phyloP scores from a whole-genome alignment of 2,888 invertebrate species.

The Brachynemurus nebulosus region DNA sequence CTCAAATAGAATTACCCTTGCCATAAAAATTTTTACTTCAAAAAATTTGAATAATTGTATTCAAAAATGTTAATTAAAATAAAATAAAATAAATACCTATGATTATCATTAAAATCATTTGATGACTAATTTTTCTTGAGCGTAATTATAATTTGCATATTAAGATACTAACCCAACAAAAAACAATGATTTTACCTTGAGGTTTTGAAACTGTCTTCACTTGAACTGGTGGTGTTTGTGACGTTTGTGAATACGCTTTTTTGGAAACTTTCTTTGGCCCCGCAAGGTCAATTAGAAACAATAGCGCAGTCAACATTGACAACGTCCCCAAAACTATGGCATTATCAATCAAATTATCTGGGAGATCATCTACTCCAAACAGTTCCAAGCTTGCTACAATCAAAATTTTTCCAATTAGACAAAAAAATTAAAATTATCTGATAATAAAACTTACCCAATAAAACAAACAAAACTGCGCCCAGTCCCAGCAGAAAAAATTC shows the following conservation, averaged over 20 bases:
- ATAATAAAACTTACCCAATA: conserved; percentile 37
- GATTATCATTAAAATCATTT: too few relatives aligned
- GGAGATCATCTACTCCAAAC: conserved; percentile 57
- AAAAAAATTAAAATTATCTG: neutral
- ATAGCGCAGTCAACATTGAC: conserved; percentile 48
- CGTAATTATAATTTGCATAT: too few relatives aligned
- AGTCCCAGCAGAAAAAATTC: conserved; percentile 56
- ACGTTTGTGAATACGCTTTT: conserved; percentile 32
- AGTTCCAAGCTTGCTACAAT: conserved; percentile 48
- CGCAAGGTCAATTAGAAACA: conserved; percentile 54
- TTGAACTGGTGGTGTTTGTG: neutral
- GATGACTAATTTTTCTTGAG: too few relatives aligned
- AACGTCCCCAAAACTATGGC: conserved; percentile 55
- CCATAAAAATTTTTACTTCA: too few relatives aligned
- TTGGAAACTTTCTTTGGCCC: conserved; percentile 38
- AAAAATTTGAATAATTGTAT: neutral
- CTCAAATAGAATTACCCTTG: too few relatives aligned
- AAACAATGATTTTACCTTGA: conserved; percentile 2
- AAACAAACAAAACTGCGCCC: conserved; percentile 52
- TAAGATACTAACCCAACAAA: too few relatives aligned
- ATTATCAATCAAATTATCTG: conserved; percentile 50
- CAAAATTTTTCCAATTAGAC: neutral
- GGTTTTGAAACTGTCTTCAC: neutral
- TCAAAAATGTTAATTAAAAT: neutral
- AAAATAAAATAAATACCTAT: neutral